phyloP scores from a whole-genome alignment of 35 echinoderm and acorn worm species.

The Holothuria glaberrima region DNA sequence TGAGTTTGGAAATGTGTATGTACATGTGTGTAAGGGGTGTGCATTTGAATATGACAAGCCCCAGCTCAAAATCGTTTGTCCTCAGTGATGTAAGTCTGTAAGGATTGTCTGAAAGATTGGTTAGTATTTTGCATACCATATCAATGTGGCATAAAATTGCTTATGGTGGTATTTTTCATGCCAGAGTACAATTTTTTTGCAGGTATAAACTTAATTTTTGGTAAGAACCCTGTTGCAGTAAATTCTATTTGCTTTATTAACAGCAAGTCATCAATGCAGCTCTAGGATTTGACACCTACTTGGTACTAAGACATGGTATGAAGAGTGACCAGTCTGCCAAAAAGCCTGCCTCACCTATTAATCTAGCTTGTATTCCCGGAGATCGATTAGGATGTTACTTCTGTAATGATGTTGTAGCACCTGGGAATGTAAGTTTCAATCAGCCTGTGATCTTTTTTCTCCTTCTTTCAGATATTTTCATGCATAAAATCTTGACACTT shows the following conservation, averaged over 20 bases:
- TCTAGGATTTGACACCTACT: constrained; percentile 93
- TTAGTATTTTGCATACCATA: no score
- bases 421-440: constrained; percentile 88
- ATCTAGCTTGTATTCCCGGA: constrained; percentile 73
- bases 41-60: no score
- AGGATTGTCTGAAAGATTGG: no score
- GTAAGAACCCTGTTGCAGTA: no score
- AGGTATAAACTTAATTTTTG: no score
- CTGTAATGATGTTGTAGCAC: constrained; percentile 98
- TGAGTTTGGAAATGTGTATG: no score
- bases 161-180: no score
- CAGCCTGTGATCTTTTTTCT: neutral
- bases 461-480: neutral
- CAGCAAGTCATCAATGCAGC: constrained; percentile 98
- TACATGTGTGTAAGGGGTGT: no score
- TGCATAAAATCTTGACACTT: neutral
- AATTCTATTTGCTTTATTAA: neutral
- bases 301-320: constrained; percentile 93
- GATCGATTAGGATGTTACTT: constrained; percentile 92
- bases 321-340: constrained; percentile 22
- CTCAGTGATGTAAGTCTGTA: no score
- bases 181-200: no score
- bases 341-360: neutral
- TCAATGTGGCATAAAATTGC: no score
- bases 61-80: no score